phyloP scores from a whole-genome alignment of 2,797 vertebrate genomes.

The Rhincodon typus region DNA sequence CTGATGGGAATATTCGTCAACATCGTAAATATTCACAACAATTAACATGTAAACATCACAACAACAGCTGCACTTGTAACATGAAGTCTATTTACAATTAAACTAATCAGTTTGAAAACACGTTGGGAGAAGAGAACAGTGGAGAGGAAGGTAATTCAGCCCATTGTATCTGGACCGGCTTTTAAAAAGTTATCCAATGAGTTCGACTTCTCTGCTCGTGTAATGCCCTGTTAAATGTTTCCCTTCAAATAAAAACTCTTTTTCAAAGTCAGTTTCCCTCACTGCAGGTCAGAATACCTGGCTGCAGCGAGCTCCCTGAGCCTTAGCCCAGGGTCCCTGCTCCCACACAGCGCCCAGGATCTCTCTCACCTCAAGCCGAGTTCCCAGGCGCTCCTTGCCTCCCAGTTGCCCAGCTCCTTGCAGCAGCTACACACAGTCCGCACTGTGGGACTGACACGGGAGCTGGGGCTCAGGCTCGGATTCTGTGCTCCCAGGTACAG shows the following conservation, averaged over 20 bases:
- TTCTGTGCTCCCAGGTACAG: constrained; percentile 35
- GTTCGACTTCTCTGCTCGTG: neutral
- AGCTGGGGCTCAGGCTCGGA: constrained; percentile 35
- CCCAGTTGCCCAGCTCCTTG: neutral
- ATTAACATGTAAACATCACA: neutral
- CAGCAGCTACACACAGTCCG: neutral
- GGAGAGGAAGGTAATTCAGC: neutral
- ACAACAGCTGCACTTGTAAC: neutral
- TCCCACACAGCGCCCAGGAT: neutral
- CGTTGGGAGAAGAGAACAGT: neutral
- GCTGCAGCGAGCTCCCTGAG: neutral
- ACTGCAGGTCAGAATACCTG: neutral
- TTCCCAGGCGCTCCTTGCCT: neutral
- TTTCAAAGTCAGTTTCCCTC: neutral
- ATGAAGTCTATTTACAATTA: neutral
- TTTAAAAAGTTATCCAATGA: neutral
- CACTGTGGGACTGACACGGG: neutral
- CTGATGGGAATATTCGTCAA: neutral
- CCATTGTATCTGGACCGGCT: neutral
- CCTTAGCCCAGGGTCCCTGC: neutral
- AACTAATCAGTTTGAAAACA: neutral
- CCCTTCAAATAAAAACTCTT: neutral
- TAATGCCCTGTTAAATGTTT: neutral
- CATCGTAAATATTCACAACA: neutral
- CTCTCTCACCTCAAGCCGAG: neutral